Percentiles rank a stretch among this genome's conserved stretches.
Conservation (phyloP, 2,888 invertebrate genomes). For the Oxystoma pomonae region DNA sequence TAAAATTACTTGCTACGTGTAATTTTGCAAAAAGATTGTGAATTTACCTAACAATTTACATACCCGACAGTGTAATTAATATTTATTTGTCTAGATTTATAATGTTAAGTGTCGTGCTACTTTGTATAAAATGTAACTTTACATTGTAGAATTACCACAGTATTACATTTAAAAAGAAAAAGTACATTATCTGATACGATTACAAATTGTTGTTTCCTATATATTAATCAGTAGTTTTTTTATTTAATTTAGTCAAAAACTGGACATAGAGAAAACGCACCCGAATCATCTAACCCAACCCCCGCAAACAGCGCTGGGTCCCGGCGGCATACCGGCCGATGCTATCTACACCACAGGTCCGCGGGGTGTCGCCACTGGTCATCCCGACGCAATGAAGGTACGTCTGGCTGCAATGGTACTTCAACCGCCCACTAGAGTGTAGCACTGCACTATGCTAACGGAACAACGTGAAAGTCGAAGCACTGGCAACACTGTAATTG, state of each 20-base stretch:
- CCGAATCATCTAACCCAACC: constrained; percentile 18
- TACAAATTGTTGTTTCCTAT: too few species aligned
- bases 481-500: constrained; percentile 10
- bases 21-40: too few species aligned
- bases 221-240: too few species aligned
- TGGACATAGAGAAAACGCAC: constrained; percentile 49
- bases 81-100: too few species aligned
- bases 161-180: too few species aligned
- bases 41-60: too few species aligned
- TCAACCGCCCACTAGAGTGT: constrained; percentile 84
- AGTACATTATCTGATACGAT: too few species aligned
- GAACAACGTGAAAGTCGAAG: constrained; percentile 6
- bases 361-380: constrained; percentile 33
- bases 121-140: too few species aligned
- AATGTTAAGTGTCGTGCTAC: too few species aligned
- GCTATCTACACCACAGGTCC: constrained; percentile 63
- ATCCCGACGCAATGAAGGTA: constrained; percentile 80
- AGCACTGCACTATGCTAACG: constrained; percentile 46
- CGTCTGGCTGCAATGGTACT: constrained; percentile 86
- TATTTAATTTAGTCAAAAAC: constrained; percentile 39
- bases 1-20: too few species aligned
- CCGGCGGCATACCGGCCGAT: constrained; percentile 66
- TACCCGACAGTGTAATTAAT: too few species aligned
- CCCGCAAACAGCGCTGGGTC: constrained; percentile 33
- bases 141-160: too few species aligned